These are phyloP conservation scores for Choloepus hoffmanni DNA, from an alignment of 2,113 vertebrate species.

Conservation along the genomic window DNA sequence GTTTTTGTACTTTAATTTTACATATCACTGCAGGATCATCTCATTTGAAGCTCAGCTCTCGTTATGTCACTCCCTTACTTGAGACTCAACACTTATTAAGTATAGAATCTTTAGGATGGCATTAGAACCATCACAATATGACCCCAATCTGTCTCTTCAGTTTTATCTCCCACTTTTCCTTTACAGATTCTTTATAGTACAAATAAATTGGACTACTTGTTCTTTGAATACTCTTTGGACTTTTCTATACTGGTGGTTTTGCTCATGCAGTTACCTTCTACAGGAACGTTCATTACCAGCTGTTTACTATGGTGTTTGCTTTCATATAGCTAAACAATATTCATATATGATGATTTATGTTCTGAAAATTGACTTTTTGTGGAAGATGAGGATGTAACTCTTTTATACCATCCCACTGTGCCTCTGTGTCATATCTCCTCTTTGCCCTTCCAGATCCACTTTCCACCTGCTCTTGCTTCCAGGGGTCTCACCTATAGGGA, in stretches of 20 bases:
- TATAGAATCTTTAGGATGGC: neutral
- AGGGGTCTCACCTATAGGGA: neutral
- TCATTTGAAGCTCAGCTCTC: slow-evolving; percentile 44
- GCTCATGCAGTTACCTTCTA: neutral
- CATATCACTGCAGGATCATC: neutral
- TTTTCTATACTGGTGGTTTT: neutral
- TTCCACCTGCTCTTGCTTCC: neutral
- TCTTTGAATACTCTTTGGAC: slow-evolving; percentile 28
- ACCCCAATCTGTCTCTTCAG: slow-evolving; percentile 45
- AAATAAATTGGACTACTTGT: neutral
- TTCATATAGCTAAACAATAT: neutral
- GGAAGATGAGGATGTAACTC: neutral
- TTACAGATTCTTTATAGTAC: slow-evolving; percentile 14
- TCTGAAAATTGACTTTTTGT: neutral
- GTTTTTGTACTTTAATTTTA: slow-evolving; percentile 37
- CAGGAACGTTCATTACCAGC: neutral
- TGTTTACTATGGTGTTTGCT: neutral
- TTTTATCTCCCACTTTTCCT: slow-evolving; percentile 32
- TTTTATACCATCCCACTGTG: neutral
- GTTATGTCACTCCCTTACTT: slow-evolving; percentile 8
- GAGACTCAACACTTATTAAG: slow-evolving; percentile 24
- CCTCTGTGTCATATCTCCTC: neutral
- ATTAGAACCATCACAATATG: neutral
- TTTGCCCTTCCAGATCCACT: neutral
- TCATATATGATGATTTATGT: neutral